Evolutionary conservation across 2,888 invertebrate genomes (phyloP).

Genomic region (Tortrix viridana): DNA sequence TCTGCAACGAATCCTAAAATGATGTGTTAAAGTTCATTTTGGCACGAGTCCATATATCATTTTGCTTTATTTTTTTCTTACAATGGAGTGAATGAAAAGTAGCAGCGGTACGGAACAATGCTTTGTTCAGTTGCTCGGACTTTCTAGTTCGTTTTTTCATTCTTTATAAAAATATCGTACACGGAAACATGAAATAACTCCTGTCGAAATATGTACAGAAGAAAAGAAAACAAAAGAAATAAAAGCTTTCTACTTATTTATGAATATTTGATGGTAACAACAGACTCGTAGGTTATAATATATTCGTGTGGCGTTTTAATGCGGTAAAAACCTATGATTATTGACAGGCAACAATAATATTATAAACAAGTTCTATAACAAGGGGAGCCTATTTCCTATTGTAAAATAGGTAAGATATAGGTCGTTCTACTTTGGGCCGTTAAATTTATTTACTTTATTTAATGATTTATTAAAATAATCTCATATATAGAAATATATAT

Average conservation of each 20-base stretch:
- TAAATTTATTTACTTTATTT: no score
- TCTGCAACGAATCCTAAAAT: conserved; percentile 10
- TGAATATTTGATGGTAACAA: neutral
- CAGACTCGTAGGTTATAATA: neutral
- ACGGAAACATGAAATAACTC: conserved; percentile 24
- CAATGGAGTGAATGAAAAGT: conserved; percentile 48
- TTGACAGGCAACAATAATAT: no score
- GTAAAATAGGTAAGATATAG: no score
- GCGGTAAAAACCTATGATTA: no score
- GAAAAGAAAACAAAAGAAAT: no score
- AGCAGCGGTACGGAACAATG: conserved; percentile 47
- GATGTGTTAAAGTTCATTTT: conserved; percentile 25
- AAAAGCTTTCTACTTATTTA: neutral
- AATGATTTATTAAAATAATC: no score
- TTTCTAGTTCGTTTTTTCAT: conserved; percentile 28
- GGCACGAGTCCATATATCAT: conserved; percentile 3
- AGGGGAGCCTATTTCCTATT: no score
- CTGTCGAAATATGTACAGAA: conserved; percentile 1
- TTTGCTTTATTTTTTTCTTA: conserved; percentile 37
- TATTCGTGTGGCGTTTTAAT: no score
- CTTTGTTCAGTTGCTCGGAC: conserved; percentile 46
- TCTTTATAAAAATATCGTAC: conserved; percentile 28
- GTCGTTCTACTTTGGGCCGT: no score
- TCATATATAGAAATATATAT: no score
- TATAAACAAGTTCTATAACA: no score